Base-by-base conservation (phyloP, 2,797 vertebrate species). In the Enteromius radiatus region DNA sequence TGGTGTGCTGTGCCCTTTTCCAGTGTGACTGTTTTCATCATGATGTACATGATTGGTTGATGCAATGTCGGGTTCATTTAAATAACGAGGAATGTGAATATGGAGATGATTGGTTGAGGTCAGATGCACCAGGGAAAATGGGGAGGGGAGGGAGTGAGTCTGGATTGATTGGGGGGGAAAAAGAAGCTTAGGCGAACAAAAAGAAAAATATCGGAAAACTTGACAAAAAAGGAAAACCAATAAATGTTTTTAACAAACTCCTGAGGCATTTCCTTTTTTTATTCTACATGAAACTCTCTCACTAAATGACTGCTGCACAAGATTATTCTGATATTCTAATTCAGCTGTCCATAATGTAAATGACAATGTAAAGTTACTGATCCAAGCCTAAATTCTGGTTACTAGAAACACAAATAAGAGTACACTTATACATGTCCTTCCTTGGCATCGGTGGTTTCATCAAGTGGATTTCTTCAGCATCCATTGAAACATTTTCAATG, bases 181-280 rank as follows among this genome's bases (percentile, higher is more conserved):
- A 80, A 84, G 84, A 89, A 87, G 85, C 80, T 88, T 81, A 82
- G 84, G 43, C 79, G 84, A 90, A 87, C 80, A 86, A 91, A 89
- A 83, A 23, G 7, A 90, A 89, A 84, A 63, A 84, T 87, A 89
- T 85, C 86, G 85, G 89, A 91, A 92, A 93, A 93, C 83, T 45
- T 87, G 86, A 92, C 73, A 81, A 87, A 83, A 92, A 91, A 68
- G 86, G 90, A 92, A 94, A 94, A 95, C 94, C 90, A 93, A 96
- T 97, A 97, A 97, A 97, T 93, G 96, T 96, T 97, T 98, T 97
- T 97, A 97, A 92, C 90, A 93, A 94, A 91, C 87, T 31, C 0
- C 76, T 61, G 47, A 77, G 52, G 80, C 26, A 84, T 76, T 78
- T 14, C 70, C 85, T 88, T 89, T 89, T 73, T n/a, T 88, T 69